Evolutionary conservation across 2,113 vertebrate genomes (phyloP).

Genomic region (Prionailurus bengalensis): DNA sequence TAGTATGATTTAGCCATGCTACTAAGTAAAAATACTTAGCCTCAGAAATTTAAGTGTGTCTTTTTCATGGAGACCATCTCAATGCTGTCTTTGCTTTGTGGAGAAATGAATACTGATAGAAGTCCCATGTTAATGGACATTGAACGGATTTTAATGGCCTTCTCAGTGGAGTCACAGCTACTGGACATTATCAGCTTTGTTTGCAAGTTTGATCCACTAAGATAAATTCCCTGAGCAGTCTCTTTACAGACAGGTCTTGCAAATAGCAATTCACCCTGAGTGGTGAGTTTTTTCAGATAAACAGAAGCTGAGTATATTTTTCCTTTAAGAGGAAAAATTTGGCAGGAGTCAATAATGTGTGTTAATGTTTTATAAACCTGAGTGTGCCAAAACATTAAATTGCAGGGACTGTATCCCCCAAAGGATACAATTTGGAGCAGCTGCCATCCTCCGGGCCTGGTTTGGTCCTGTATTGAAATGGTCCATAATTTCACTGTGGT

Average conservation of each 20-base stretch:
- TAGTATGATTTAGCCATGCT: not conserved
- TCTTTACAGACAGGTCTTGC: not conserved
- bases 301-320: not conserved
- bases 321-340: not conserved
- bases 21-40: not conserved
- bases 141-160: not conserved
- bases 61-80: not conserved
- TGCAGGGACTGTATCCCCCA: not conserved
- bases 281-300: not conserved
- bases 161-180: not conserved
- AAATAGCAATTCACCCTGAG: not conserved
- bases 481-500: not conserved
- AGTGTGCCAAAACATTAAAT: not conserved
- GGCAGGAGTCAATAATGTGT: not conserved
- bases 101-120: not conserved
- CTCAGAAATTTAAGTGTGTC: not conserved
- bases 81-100: slow-evolving; percentile 23
- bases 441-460: not conserved
- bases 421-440: not conserved
- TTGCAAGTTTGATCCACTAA: not conserved
- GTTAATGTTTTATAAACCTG: not conserved
- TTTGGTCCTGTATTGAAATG: not conserved
- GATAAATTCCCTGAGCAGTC: not conserved
- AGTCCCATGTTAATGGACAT: not conserved
- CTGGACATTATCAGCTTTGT: not conserved